Evolutionary conservation across 2,113 vertebrate species (phyloP).

Genomic region (Oreocharis arfaki): DNA sequence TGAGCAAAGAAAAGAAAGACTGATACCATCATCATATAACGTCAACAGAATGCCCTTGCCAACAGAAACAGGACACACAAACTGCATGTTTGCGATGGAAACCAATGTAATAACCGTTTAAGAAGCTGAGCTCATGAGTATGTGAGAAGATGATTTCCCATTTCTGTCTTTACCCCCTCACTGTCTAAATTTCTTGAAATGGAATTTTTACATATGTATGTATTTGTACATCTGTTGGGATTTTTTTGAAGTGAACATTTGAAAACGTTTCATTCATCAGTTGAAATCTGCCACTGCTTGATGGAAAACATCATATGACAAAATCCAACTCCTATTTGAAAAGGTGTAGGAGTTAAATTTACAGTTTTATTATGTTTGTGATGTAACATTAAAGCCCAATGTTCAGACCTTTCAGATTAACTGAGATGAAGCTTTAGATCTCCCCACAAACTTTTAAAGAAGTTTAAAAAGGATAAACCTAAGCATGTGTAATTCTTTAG

Average conservation of each 20-base stretch:
- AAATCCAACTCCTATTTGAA: background rate
- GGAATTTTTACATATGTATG: background rate
- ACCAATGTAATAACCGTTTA: background rate
- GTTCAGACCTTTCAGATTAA: background rate
- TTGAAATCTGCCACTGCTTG: background rate
- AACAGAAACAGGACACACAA: background rate
- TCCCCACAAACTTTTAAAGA: background rate
- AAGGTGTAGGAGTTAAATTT: background rate
- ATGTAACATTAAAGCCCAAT: background rate
- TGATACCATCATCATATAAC: background rate
- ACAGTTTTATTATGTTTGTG: background rate
- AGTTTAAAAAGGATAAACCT: background rate
- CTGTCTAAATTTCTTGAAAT: background rate
- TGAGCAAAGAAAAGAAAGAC: background rate
- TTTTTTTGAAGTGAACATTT: background rate
- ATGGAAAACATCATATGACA: background rate
- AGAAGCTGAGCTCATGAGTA: background rate
- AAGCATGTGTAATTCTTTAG: background rate
- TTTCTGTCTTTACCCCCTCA: background rate
- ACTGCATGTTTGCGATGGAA: background rate
- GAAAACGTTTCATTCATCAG: background rate
- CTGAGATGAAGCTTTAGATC: background rate
- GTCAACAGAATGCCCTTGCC: background rate
- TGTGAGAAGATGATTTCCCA: background rate
- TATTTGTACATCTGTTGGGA: background rate